Base-by-base conservation (phyloP, 2,113 vertebrate genomes). In the Dunckerocampus dactyliophorus region DNA sequence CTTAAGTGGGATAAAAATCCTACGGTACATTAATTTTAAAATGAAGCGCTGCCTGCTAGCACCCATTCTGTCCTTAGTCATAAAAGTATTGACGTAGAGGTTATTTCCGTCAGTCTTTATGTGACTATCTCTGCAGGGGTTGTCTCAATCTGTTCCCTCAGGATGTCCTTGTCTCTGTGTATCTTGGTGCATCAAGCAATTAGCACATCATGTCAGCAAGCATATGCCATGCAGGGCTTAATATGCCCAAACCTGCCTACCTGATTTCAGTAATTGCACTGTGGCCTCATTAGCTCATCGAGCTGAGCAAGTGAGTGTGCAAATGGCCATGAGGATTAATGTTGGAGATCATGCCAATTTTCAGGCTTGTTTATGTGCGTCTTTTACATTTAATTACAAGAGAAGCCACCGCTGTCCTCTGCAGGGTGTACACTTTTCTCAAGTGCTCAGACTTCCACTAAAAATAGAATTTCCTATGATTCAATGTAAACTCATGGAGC, bases 191-290 rank as follows among this genome's bases (percentile, higher is more conserved):
- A 61, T 53, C 47, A 74, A 67, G 75, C 88, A 88, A 88, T 89
- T 89, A 89, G 54, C 71, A 58, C 55, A 58, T 37, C 56, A 47
- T 52, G 79, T 77, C 76, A 76, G 72, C 61, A 68, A 70, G 73
- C 52, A 17, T 16, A 56, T 68, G 47, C 65, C 77, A 67, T 10
- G 48, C 65, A 22, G 75, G 62, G 77, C 47, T 51, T 74, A 73
- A 82, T 87, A 57, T 88, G 88, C 79, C 84, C 81, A 77, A 87
- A 88, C 88, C 74, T 89, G 86, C 85, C 83, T 71, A 59, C 67
- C 48, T 31, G 34, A 81, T 76, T 84, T 59, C 37, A 12, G 20
- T 86, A 78, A 86, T 82, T 76, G 77, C 74, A 46, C 67, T 68
- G 74, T 52, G 63, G 74, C 79, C 83, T 82, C 67, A 79, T 83